Conservation (phyloP, 2,888 invertebrate genomes). For the Cryptocephalus primarius region DNA sequence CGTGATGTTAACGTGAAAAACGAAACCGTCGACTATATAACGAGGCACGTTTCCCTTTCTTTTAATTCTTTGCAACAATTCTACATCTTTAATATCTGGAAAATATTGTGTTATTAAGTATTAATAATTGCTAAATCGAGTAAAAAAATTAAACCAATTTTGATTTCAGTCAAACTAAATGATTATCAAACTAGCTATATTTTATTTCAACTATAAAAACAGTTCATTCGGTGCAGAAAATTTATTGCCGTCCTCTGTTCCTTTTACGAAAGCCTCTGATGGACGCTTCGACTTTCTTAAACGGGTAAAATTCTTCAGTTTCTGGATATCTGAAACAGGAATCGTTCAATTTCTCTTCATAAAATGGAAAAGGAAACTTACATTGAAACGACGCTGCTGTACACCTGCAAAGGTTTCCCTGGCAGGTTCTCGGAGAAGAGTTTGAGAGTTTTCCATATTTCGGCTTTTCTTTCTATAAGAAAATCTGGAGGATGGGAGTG, state of each 20-base stretch:
- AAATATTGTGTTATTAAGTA: constrained; percentile 3
- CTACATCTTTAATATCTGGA: constrained; percentile 17
- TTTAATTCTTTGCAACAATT: constrained; percentile 18
- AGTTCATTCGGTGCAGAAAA: too few species aligned
- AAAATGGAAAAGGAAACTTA: constrained; percentile 6
- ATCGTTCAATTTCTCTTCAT: not conserved
- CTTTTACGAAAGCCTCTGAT: constrained; percentile 11
- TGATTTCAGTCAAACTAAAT: too few species aligned
- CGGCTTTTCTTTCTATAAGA: constrained; percentile 15
- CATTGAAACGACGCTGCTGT: constrained; percentile 19
- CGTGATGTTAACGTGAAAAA: constrained; percentile 35
- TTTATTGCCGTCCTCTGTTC: not conserved
- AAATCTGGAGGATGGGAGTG: constrained; percentile 24
- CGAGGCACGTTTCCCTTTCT: constrained; percentile 32
- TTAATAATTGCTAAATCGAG: too few species aligned
- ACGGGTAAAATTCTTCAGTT: constrained; percentile 17
- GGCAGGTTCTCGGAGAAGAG: constrained; percentile 17
- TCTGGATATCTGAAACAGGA: constrained; percentile 17
- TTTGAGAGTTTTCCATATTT: constrained; percentile 17
- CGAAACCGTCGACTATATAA: constrained; percentile 35
- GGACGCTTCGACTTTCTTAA: constrained; percentile 13
- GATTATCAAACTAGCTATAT: too few species aligned
- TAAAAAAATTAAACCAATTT: too few species aligned
- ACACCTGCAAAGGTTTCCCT: constrained; percentile 15
- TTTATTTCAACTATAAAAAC: too few species aligned